phyloP scores from a whole-genome alignment of 1,140 invertebrate genomes.

The Caenorhabditis inopinata region DNA sequence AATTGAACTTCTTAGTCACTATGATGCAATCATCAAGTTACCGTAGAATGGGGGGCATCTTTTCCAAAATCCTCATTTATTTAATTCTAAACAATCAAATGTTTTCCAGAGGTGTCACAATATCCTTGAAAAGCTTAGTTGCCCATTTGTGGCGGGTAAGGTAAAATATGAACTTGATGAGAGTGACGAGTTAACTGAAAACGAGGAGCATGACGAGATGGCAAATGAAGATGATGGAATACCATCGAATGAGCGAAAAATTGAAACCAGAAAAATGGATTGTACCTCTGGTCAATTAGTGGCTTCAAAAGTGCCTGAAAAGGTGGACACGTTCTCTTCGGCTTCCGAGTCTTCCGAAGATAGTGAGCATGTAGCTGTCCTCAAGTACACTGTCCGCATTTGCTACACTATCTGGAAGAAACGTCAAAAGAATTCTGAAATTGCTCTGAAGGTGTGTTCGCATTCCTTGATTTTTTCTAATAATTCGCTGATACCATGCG shows the following conservation, averaged over 20 bases:
- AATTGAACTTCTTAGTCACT: too few species aligned
- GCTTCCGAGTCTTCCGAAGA: slow-evolving; percentile 2
- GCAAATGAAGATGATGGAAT: slow-evolving; percentile 9
- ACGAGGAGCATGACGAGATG: slow-evolving; percentile 14
- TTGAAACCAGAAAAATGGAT: slow-evolving; percentile 17
- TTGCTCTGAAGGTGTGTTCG: neutral
- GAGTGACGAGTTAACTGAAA: neutral
- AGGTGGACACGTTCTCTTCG: neutral
- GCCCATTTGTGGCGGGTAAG: neutral
- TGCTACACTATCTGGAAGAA: neutral
- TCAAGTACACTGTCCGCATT: neutral
- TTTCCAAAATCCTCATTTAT: too few species aligned
- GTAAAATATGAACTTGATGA: neutral
- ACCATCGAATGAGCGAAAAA: neutral
- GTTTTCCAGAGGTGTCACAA: neutral
- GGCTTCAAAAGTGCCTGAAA: neutral
- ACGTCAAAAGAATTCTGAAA: slow-evolving; percentile 7
- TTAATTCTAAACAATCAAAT: too few species aligned
- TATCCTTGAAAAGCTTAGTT: neutral
- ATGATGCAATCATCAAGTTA: too few species aligned
- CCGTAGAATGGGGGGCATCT: too few species aligned
- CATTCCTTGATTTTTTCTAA: neutral
- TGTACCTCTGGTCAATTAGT: neutral
- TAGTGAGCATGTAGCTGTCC: neutral
- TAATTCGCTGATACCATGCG: neutral